These are phyloP conservation scores for Bufo gargarizans DNA, from an alignment of 2,113 vertebrate species.

Conservation along the genomic window DNA sequence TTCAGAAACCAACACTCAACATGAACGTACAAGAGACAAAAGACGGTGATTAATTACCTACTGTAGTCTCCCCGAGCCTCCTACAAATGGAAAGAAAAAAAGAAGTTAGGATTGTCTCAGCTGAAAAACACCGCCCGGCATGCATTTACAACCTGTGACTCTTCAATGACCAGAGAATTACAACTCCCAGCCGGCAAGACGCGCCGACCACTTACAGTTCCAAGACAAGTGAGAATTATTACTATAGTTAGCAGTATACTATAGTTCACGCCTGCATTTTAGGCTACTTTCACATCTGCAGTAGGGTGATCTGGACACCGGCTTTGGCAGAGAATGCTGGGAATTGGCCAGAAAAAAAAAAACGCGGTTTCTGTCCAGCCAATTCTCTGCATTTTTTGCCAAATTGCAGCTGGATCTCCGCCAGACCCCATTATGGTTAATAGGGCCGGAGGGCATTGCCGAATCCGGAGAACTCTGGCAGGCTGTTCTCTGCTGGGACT, in stretches of 20 bases:
- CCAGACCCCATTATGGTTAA: no score
- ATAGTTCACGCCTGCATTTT: no score
- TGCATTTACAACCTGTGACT: neutral
- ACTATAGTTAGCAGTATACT: neutral
- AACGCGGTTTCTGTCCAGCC: no score
- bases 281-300: no score
- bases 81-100: slow-evolving; percentile 76
- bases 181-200: neutral
- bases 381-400: no score
- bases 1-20: slow-evolving; percentile 18
- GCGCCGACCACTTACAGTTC: neutral
- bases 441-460: no score
- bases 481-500: no score
- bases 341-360: no score
- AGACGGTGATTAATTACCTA: slow-evolving; percentile 83
- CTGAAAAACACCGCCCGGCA: neutral
- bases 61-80: slow-evolving; percentile 92
- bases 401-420: no score
- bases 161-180: neutral
- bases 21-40: slow-evolving; percentile 49
- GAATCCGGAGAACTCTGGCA: no score
- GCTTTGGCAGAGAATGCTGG: no score
- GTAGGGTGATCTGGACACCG: no score
- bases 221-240: neutral
- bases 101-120: slow-evolving; percentile 5